Evolutionary conservation across 1,140 invertebrate species (phyloP).

Genomic region (Bombus waltoni): DNA sequence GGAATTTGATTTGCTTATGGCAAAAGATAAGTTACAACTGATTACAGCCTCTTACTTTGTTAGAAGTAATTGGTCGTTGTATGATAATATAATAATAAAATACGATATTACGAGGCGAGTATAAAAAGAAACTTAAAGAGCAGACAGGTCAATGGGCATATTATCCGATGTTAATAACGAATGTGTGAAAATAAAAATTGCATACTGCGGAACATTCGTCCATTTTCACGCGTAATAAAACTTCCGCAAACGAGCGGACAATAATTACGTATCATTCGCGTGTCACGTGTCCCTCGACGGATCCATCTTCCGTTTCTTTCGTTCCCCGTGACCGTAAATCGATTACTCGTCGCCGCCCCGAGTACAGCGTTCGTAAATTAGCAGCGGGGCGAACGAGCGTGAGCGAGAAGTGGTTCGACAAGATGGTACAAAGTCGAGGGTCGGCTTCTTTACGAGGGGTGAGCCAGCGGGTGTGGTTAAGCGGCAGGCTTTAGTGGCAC

Average conservation of each 20-base stretch:
- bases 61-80: background rate
- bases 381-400: conserved; percentile 65
- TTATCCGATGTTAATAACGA: too few relatives aligned
- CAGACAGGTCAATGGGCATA: too few relatives aligned
- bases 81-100: background rate
- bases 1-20: background rate
- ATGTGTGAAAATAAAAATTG: too few relatives aligned
- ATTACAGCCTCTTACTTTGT: background rate
- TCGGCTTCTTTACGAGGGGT: conserved; percentile 68
- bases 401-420: conserved; percentile 69
- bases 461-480: conserved; percentile 66
- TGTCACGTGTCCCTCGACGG: too few relatives aligned
- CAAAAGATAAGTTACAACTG: background rate
- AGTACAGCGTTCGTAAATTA: conserved; percentile 70
- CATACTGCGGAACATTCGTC: too few relatives aligned
- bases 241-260: too few relatives aligned
- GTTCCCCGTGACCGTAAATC: conserved; percentile 56
- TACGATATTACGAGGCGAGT: background rate
- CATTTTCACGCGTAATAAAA: too few relatives aligned
- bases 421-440: conserved; percentile 70
- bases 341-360: conserved; percentile 69
- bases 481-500: conserved; percentile 76
- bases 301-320: conserved; percentile 25
- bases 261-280: too few relatives aligned
- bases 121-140: background rate